Evolutionary conservation across 2,113 vertebrate species (phyloP).

Genomic region (Psephotus haematonotus): DNA sequence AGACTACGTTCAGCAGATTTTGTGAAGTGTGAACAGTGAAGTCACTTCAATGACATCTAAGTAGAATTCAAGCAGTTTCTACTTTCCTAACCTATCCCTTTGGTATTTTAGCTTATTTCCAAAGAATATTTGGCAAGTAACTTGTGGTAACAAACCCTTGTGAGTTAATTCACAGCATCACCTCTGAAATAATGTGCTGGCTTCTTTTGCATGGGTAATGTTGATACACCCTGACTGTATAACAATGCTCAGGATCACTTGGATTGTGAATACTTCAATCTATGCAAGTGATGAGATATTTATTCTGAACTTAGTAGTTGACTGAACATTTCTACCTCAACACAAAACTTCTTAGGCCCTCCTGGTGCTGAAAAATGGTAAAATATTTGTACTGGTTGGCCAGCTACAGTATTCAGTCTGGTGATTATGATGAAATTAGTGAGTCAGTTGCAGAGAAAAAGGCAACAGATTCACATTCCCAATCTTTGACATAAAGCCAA

Average conservation of each 20-base stretch:
- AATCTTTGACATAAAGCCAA: not conserved
- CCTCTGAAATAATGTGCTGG: not conserved
- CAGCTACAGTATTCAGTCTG: not conserved
- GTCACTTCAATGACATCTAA: not conserved
- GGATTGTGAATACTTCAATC: not conserved
- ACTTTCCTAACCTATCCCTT: not conserved
- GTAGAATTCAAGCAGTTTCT: not conserved
- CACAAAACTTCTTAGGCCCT: not conserved
- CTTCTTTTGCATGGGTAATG: not conserved
- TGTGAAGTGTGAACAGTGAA: conserved; percentile 39
- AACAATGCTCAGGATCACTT: not conserved
- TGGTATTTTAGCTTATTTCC: not conserved
- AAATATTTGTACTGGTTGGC: not conserved
- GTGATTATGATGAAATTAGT: not conserved
- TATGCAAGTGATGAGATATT: not conserved
- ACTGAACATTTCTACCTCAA: not conserved
- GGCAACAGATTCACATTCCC: not conserved
- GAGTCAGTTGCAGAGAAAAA: not conserved
- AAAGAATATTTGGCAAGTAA: not conserved
- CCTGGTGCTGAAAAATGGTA: not conserved
- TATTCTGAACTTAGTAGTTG: not conserved
- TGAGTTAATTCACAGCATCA: not conserved
- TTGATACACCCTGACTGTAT: not conserved
- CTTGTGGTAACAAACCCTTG: not conserved
- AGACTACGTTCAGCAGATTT: not conserved